Evolutionary conservation across 2,113 vertebrate species (phyloP), one percentile per base, ranked within the genome.

Genomic region (Falco punctatus): DNA sequence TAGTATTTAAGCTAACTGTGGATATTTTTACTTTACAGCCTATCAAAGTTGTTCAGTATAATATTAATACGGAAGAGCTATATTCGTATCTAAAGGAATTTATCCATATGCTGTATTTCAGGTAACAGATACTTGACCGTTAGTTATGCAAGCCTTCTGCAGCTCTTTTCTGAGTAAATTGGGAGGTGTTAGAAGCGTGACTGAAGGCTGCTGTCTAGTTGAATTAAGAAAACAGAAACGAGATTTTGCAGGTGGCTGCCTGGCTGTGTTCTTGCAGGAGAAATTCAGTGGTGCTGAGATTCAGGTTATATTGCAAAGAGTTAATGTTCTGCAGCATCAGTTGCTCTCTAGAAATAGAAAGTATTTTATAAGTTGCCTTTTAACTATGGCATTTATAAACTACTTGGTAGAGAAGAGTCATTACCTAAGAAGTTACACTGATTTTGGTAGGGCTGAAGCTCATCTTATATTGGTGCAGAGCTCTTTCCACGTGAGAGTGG

Each of bases 31-130:
- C 70, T 67, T 97, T 94, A 24, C 97, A 99, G 99, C 98, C 99
- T 51, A 71, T 99, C 97, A 99, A 97, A 98, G 99, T 99, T 91
- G 99, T 99, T 79, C 99, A 99, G 85, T 99, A 99, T 96, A 99
- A 99, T 96, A 99, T 99, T 95, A 99, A 99, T 89, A 99, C 99
- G 88, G 99, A 99, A 94, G 99, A 99, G 96, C 98, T 99, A 8
- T 99, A 99, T 97, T 98, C 98, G 11, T 99, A 99, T 79, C 98
- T 99, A 95, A 99, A 99, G 98, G 99, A 99, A 92, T 99, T 99
- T 80, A 99, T 99, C 96, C 99, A 99, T 89, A 98, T 98, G 95
- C 97, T 99, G 5, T 99, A 99, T 98, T 99, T 99, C 98, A 99
- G 99, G 99, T 99, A 92, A 94, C 96, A 38, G 49, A 16, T 12